Conservation (phyloP, 2,797 vertebrate genomes). For the Arrhamphus sclerolepis region DNA sequence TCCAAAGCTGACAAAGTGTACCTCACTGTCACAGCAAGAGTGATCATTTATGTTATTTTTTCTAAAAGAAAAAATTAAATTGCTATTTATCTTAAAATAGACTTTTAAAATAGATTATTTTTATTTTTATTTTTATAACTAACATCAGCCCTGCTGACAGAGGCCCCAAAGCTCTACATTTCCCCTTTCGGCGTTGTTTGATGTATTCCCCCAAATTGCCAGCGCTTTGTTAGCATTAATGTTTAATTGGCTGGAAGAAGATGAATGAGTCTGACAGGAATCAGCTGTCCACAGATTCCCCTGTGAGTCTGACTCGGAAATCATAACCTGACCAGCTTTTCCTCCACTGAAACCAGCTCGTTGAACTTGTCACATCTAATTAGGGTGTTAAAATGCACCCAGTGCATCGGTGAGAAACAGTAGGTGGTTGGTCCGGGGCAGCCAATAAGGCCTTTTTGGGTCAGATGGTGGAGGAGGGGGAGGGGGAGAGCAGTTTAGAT, state of each 20-base stretch:
- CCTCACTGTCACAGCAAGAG: too few relatives aligned
- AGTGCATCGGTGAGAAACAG: constrained; percentile 78
- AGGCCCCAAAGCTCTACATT: constrained; percentile 39
- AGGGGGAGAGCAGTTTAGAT: constrained; percentile 34
- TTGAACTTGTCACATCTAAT: constrained; percentile 98
- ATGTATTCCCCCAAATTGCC: constrained; percentile 53
- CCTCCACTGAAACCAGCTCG: constrained; percentile 83
- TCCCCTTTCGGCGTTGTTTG: constrained; percentile 52
- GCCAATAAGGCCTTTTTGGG: constrained; percentile 77
- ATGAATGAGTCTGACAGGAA: constrained; percentile 79
- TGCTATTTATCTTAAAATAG: too few relatives aligned
- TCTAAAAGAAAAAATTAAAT: too few relatives aligned
- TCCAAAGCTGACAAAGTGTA: too few relatives aligned
- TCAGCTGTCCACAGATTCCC: constrained; percentile 78
- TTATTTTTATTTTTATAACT: too few relatives aligned
- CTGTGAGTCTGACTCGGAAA: constrained; percentile 87
- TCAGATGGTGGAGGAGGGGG: constrained; percentile 55
- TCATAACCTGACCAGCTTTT: constrained; percentile 91
- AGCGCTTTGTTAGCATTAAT: constrained; percentile 63
- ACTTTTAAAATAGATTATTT: too few relatives aligned
- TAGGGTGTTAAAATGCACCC: constrained; percentile 87
- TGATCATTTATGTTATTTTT: too few relatives aligned
- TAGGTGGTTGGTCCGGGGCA: constrained; percentile 76
- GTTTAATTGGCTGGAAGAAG: constrained; percentile 80
- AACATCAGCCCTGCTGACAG: background rate